Conservation (phyloP, 2,797 vertebrate species). For the Apodemus agrarius region DNA sequence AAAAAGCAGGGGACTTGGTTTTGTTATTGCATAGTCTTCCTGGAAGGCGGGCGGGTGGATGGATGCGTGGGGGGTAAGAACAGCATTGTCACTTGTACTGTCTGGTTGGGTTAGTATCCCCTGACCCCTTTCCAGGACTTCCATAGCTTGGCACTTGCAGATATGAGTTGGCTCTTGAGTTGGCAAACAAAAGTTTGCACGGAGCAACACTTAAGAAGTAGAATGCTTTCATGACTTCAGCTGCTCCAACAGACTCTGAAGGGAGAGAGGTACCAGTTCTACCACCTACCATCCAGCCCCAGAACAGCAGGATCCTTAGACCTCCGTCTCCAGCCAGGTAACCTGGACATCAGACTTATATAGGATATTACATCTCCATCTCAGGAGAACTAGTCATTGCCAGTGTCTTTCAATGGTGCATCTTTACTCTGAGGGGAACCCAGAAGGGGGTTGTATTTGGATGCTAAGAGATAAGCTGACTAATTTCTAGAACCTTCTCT, state of each 20-base stretch:
- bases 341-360: neutral
- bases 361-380: too few relatives aligned
- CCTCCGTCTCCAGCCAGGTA: too few relatives aligned
- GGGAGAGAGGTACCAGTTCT: neutral
- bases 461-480: neutral
- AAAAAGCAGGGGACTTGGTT: slow-evolving; percentile 29
- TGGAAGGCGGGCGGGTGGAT: slow-evolving; percentile 17
- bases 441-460: neutral
- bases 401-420: neutral
- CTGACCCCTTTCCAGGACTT: neutral
- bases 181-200: neutral
- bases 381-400: neutral
- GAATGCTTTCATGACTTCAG: neutral
- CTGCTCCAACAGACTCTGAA: neutral
- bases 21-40: neutral
- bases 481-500: neutral
- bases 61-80: neutral
- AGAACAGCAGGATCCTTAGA: neutral
- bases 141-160: neutral
- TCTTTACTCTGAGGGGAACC: neutral
- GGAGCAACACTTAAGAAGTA: neutral
- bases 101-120: neutral
- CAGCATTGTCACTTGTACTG: neutral
- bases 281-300: neutral
- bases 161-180: neutral